Percentiles rank a stretch among this genome's conserved stretches.
Conservation (phyloP, 1,140 invertebrate genomes). For the Cydia pomonella region DNA sequence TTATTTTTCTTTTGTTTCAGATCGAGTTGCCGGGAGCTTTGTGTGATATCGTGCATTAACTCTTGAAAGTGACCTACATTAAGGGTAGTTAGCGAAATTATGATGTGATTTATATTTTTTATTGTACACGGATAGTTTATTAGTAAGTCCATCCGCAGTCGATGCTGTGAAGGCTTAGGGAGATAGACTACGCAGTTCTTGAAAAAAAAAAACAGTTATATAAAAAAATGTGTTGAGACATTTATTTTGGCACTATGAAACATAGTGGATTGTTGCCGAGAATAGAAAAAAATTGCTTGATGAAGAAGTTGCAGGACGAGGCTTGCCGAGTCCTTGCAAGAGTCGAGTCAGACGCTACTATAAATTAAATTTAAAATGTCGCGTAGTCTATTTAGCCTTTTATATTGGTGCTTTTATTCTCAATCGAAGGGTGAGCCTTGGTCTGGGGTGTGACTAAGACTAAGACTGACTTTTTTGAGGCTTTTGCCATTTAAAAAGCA, state of each 20-base stretch:
- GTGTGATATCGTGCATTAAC: conserved; percentile 49
- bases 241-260: too few species aligned
- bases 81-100: conserved; percentile 62
- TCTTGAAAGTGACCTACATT: conserved; percentile 46
- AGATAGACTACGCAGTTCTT: neutral
- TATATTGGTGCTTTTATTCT: neutral
- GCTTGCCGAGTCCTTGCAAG: neutral
- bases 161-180: conserved; percentile 17
- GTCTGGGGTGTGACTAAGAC: neutral
- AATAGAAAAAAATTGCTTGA: neutral
- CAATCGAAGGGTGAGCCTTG: neutral
- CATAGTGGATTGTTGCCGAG: too few species aligned
- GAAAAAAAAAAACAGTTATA: neutral
- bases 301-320: neutral
- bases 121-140: conserved; percentile 56
- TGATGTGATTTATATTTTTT: conserved; percentile 61
- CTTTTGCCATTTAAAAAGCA: conserved; percentile 12
- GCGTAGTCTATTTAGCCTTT: neutral
- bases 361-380: neutral
- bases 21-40: neutral
- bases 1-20: conserved; percentile 19
- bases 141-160: conserved; percentile 40
- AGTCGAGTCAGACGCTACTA: neutral
- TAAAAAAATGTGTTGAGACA: too few species aligned
- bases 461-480: conserved; percentile 3